A percentile compares a stretch with the other conserved stretches of the same genome.
phyloP scores from a whole-genome alignment of 2,888 invertebrate genomes.

The Taenaris catops region DNA sequence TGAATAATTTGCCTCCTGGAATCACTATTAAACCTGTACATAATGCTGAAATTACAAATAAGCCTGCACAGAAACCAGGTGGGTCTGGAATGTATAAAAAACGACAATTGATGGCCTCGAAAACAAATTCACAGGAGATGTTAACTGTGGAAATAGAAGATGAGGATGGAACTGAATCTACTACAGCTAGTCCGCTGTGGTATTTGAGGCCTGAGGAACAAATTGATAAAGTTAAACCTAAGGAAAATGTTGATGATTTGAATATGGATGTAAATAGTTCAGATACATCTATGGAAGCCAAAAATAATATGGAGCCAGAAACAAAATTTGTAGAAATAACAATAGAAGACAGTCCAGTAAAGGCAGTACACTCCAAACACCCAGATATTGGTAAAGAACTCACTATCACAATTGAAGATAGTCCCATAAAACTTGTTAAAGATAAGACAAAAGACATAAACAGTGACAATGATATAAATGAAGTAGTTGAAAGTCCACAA shows the following conservation, averaged over 20 bases:
- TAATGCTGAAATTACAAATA: conserved; percentile 39
- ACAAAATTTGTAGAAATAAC: conserved; percentile 54
- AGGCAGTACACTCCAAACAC: conserved; percentile 38
- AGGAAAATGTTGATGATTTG: conserved; percentile 5
- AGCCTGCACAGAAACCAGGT: conserved; percentile 12
- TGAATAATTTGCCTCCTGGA: conserved; percentile 46
- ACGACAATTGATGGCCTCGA: conserved; percentile 10
- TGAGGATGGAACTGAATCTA: conserved; percentile 39
- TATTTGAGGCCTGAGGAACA: conserved; percentile 63
- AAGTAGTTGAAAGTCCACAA: conserved; percentile 30
- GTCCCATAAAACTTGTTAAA: conserved; percentile 44
- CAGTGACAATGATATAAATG: conserved; percentile 35
- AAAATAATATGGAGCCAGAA: conserved; percentile 60
- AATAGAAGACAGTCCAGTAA: conserved; percentile 67
- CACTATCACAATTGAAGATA: conserved; percentile 65
- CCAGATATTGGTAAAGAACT: conserved; percentile 40
- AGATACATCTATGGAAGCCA: conserved; percentile 30
- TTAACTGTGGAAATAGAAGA: conserved; percentile 62
- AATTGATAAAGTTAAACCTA: conserved; percentile 2
- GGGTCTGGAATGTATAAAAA: conserved; percentile 17
- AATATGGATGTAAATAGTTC: conserved; percentile 3
- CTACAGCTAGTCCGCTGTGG: conserved; percentile 50
- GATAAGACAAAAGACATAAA: conserved; percentile 26
- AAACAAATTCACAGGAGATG: conserved; percentile 28
- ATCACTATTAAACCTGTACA: conserved; percentile 34